phyloP scores from a whole-genome alignment of 2,797 vertebrate species.

The Crossoptilon crossoptilon region DNA sequence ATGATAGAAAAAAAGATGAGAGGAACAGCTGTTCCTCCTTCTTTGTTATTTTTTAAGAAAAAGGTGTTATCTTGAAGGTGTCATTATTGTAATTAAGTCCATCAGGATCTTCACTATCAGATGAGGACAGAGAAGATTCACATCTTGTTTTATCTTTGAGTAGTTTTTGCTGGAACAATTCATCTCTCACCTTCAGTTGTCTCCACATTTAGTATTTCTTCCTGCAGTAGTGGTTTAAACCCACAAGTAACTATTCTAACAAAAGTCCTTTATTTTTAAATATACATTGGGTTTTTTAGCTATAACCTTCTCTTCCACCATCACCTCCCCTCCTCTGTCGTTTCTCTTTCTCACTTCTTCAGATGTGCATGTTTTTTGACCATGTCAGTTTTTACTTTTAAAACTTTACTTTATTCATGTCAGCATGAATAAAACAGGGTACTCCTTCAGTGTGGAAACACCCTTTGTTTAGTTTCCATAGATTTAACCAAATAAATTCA shows the following conservation, averaged over 20 bases:
- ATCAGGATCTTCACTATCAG: background rate
- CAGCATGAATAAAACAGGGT: background rate
- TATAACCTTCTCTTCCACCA: background rate
- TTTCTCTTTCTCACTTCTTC: background rate
- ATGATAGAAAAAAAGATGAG: background rate
- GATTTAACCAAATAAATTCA: background rate
- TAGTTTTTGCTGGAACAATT: no score
- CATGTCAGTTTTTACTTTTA: background rate
- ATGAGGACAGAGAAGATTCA: background rate
- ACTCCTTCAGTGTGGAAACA: background rate
- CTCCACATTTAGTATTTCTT: no score
- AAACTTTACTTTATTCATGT: background rate
- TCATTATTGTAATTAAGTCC: background rate
- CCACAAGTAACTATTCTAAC: background rate
- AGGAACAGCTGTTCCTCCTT: background rate
- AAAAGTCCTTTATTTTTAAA: background rate
- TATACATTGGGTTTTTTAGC: background rate
- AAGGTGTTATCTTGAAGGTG: background rate
- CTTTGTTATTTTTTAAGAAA: background rate
- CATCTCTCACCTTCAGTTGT: no score
- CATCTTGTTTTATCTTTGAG: no score
- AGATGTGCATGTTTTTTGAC: no score
- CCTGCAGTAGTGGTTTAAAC: no score
- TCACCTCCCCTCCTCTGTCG: background rate
- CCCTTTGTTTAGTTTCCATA: background rate